Evolutionary conservation across 2,113 vertebrate species (phyloP), one percentile per base, ranked within the genome.

Genomic region (Otus sunia): DNA sequence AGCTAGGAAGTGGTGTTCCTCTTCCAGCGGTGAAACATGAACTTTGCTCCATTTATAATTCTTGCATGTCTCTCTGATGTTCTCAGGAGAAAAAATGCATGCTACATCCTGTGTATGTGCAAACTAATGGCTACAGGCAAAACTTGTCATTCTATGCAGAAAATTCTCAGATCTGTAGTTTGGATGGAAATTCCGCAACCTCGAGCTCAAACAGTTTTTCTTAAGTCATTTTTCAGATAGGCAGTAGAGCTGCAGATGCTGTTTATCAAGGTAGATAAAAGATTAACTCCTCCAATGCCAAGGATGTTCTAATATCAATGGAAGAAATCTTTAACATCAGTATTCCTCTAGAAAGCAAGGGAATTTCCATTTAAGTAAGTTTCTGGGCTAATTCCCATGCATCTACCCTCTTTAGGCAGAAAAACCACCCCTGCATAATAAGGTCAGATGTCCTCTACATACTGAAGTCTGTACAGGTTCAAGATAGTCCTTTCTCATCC

Each of bases 1-100:
- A 82, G 34, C 37, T 64, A 87, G 73, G 64, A 85, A 91, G 86
- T 71, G n/a, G 30, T 71, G 55, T 47, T 92, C 30, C 41, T 78
- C 21, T 68, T 78, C 11, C 58, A 81, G 69, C 59, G 56, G 32
- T 83, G 56, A 94, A 79, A 75, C 37, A 55, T 59, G 45, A 96
- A 58, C 41, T 90, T 62, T 92, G 68, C 27, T 83, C 92, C 37
- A 30, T 29, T 59, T 88, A 50, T 47, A 78, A 77, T 41, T 95
- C 74, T 60, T 92, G 56, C 71, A 88, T 49, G 87, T 86, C 67
- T 45, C 78, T 68, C 27, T 94, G 52, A 16, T 73, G 75, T 93
- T 95, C 53, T 92, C 59, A 75, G 20, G 49, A 71, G 43, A 95
- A 94, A 90, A 95, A 87, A 90, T 52, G 45, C 56, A 84, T 79